phyloP scores from a whole-genome alignment of 2,888 invertebrate genomes.

The Agrotis exclamationis region DNA sequence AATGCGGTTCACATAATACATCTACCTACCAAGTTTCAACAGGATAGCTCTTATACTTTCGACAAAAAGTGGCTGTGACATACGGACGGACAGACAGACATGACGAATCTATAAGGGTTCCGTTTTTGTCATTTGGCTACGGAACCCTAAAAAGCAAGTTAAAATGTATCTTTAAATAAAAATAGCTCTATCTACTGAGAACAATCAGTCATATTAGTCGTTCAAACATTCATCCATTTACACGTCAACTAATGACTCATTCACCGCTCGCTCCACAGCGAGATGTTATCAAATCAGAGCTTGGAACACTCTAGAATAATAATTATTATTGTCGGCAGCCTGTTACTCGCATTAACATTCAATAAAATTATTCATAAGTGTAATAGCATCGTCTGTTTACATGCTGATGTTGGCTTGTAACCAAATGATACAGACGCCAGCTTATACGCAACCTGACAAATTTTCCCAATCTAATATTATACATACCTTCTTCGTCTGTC shows the following conservation, averaged over 20 bases:
- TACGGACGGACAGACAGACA: too few relatives aligned
- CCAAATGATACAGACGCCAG: not conserved
- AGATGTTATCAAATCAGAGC: conserved; percentile 44
- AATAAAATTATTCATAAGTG: conserved; percentile 20
- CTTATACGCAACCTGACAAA: too few relatives aligned
- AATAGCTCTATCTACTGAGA: not conserved
- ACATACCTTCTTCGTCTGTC: too few relatives aligned
- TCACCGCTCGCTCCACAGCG: not conserved
- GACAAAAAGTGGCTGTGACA: too few relatives aligned
- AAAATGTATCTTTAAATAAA: too few relatives aligned
- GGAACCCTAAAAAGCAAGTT: too few relatives aligned
- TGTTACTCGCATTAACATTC: conserved; percentile 9
- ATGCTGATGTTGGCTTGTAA: not conserved
- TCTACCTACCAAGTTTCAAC: too few relatives aligned
- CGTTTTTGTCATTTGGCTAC: too few relatives aligned
- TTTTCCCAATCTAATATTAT: too few relatives aligned
- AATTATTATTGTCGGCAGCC: conserved; percentile 25
- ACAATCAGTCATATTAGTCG: conserved; percentile 4
- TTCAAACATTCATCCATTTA: conserved; percentile 30
- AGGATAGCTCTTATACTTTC: too few relatives aligned
- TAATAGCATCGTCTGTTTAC: not conserved
- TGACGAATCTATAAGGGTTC: too few relatives aligned
- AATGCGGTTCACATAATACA: too few relatives aligned
- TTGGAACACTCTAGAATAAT: conserved; percentile 34
- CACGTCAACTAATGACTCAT: conserved; percentile 21